phyloP scores from a whole-genome alignment of 2,797 vertebrate genomes.

The Acomys russatus region DNA sequence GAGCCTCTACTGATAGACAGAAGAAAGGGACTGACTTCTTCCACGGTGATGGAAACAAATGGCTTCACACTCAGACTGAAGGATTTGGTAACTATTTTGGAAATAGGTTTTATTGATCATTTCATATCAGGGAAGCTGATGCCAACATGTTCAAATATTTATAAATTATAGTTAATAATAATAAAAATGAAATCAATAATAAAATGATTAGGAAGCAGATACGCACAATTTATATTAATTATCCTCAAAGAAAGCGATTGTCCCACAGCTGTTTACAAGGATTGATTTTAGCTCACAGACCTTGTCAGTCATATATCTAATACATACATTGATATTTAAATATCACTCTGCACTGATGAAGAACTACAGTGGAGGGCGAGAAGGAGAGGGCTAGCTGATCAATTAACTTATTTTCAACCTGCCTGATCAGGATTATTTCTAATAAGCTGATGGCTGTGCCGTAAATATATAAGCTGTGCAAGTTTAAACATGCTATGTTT shows the following conservation, averaged over 20 bases:
- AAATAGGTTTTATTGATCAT: constrained; percentile 25
- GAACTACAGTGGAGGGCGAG: constrained; percentile 1
- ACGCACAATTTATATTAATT: constrained; percentile 63
- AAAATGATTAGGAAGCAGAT: constrained; percentile 21
- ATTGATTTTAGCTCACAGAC: constrained; percentile 44
- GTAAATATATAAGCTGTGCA: constrained; percentile 89
- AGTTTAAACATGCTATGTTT: constrained; percentile 82
- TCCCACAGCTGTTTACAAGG: neutral
- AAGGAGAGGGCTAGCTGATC: neutral
- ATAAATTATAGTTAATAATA: constrained; percentile 56
- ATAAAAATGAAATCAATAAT: constrained; percentile 58
- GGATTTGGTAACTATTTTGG: constrained; percentile 26
- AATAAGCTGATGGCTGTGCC: constrained; percentile 39
- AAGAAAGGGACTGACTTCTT: neutral
- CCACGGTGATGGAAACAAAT: constrained; percentile 23
- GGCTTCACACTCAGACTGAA: neutral
- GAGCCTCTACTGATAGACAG: neutral
- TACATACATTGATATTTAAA: constrained; percentile 47
- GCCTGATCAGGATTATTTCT: neutral
- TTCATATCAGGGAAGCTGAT: constrained; percentile 23
- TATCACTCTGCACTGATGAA: neutral
- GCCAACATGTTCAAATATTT: constrained; percentile 28
- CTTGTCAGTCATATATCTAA: constrained; percentile 36
- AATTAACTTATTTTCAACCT: neutral
- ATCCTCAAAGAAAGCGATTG: constrained; percentile 20